phyloP scores from a whole-genome alignment of 2,113 vertebrate species.

The Gnathonemus echidnorhynchus region DNA sequence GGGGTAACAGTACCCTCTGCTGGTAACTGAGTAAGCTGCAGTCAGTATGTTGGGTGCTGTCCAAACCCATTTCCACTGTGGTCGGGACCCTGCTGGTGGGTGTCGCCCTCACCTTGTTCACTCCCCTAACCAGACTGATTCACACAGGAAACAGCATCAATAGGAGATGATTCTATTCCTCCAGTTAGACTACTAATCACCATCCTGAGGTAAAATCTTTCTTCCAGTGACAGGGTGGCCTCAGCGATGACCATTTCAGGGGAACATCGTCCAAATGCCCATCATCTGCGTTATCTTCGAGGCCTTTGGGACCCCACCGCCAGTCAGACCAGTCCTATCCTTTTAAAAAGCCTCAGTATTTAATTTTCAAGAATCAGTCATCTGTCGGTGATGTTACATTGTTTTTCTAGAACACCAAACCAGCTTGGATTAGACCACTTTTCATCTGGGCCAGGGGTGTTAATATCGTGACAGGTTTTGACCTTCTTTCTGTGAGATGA shows the following conservation, averaged over 20 bases:
- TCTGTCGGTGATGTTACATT: neutral
- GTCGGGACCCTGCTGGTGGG: neutral
- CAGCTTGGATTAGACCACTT: neutral
- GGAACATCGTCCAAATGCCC: neutral
- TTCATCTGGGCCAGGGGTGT: neutral
- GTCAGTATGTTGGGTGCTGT: neutral
- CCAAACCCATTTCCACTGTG: neutral
- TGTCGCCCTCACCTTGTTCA: neutral
- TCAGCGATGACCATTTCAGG: neutral
- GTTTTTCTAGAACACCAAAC: neutral
- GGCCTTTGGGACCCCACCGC: neutral
- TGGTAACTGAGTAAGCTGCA: neutral
- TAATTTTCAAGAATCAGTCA: neutral
- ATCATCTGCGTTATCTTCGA: neutral
- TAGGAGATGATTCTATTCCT: neutral
- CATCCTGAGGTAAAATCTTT: neutral
- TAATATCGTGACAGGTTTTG: neutral
- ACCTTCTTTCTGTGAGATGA: neutral
- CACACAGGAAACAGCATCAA: neutral
- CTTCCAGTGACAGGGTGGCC: neutral
- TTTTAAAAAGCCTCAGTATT: neutral
- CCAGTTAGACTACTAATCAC: neutral
- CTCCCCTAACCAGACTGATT: neutral
- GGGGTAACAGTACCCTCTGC: slow-evolving; percentile 9
- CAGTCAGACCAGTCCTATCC: neutral